Evolutionary conservation across 2,888 invertebrate genomes (phyloP).

Genomic region (Adineta ricciae): DNA sequence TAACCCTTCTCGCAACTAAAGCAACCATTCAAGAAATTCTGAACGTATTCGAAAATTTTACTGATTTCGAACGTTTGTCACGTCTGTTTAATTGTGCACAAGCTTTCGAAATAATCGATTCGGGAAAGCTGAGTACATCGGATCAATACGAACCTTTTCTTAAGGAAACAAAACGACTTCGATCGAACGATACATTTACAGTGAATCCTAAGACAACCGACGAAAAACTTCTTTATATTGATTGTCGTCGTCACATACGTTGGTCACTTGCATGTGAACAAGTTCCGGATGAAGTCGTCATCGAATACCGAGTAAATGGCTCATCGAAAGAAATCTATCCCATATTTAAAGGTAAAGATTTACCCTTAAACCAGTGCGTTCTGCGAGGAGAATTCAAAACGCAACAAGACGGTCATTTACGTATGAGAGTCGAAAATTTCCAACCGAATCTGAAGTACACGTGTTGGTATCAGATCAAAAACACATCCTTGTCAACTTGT

Average conservation of each 20-base stretch:
- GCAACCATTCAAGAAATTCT: neutral
- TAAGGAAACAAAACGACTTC: too few species aligned
- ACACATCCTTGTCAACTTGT: neutral
- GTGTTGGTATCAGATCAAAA: neutral
- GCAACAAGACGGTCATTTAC: neutral
- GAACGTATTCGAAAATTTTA: neutral
- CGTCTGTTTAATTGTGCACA: neutral
- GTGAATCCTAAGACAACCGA: neutral
- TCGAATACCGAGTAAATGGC: neutral
- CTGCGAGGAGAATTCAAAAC: neutral
- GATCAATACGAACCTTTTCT: neutral
- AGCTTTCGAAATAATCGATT: neutral
- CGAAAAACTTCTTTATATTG: neutral
- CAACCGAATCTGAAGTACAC: neutral
- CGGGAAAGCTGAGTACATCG: neutral
- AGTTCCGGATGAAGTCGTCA: neutral
- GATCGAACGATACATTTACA: neutral
- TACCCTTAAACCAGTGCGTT: neutral
- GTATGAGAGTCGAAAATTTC: neutral
- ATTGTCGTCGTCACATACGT: neutral
- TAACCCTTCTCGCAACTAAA: neutral
- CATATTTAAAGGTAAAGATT: neutral
- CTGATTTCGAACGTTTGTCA: neutral
- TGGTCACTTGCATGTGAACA: neutral
- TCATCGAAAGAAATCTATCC: neutral